These are phyloP conservation scores for Pipra filicauda DNA, from an alignment of 2,113 vertebrate species.

Conservation along the genomic window DNA sequence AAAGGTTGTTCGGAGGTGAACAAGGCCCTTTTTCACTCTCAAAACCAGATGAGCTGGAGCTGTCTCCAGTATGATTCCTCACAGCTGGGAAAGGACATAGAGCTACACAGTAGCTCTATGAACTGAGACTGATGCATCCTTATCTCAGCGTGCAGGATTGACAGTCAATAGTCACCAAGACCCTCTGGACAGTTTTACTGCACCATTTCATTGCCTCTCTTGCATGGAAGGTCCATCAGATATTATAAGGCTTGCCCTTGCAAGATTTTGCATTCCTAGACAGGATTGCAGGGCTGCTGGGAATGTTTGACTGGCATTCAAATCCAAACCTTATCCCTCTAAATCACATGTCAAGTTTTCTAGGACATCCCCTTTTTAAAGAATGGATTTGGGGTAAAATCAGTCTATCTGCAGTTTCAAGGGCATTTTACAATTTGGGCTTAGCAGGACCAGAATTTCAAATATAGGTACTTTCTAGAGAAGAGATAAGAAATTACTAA, in stretches of 20 bases:
- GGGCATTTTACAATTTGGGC: background rate
- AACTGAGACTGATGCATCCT: background rate
- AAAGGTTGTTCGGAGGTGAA: conserved; percentile 25
- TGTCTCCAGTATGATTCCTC: background rate
- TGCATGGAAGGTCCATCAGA: background rate
- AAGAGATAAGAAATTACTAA: background rate
- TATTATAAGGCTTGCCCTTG: background rate
- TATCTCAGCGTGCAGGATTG: background rate
- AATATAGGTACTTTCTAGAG: background rate
- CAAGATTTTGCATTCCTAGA: background rate
- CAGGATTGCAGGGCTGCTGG: background rate
- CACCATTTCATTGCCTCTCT: accelerated
- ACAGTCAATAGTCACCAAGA: background rate
- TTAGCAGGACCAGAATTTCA: background rate
- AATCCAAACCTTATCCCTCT: background rate
- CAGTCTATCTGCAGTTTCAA: background rate
- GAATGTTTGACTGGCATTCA: background rate
- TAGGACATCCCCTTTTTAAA: background rate
- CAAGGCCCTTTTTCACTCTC: background rate
- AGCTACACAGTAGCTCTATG: background rate
- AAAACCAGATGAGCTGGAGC: background rate
- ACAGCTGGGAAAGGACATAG: background rate
- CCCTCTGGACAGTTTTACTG: background rate
- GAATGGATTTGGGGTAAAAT: background rate
- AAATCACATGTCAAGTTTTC: background rate